These are phyloP conservation scores for Abrostola tripartita DNA, from an alignment of 2,888 invertebrate genomes.

Conservation along the genomic window DNA sequence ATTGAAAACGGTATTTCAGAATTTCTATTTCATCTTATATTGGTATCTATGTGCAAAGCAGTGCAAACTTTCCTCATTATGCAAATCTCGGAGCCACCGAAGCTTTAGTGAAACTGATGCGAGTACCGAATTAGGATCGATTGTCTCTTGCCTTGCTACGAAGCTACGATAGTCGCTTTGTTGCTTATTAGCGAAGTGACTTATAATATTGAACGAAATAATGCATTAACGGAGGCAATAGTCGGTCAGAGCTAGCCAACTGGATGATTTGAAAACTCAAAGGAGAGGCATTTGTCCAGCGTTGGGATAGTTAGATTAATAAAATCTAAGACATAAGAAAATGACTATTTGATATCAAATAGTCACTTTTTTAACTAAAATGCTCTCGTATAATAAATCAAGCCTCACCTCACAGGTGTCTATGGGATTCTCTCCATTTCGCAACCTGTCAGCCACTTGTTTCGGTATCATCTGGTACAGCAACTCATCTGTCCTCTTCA, in stretches of 20 bases:
- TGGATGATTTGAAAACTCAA: too few species aligned
- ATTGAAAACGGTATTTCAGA: neutral
- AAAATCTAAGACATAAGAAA: too few species aligned
- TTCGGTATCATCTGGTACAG: conserved; percentile 99
- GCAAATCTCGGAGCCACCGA: conserved; percentile 9
- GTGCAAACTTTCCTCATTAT: conserved; percentile 2
- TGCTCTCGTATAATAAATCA: too few species aligned
- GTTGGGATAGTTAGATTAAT: too few species aligned
- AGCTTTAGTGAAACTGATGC: conserved; percentile 9
- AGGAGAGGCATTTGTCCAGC: too few species aligned
- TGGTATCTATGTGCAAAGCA: neutral
- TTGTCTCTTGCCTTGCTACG: neutral
- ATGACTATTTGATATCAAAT: too few species aligned
- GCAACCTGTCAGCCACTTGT: conserved; percentile 97
- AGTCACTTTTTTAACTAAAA: too few species aligned
- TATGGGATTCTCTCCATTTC: conserved; percentile 98
- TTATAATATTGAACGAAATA: too few species aligned
- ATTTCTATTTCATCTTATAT: conserved; percentile 1
- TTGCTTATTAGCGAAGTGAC: neutral
- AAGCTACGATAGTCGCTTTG: conserved; percentile 19
- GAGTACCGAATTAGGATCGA: conserved; percentile 8
- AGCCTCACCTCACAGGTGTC: conserved; percentile 97
- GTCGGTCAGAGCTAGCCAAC: too few species aligned
- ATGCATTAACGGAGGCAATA: too few species aligned
- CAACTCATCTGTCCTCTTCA: conserved; percentile 97